Percentiles rank a stretch among this genome's conserved stretches.
Evolutionary conservation across 2,888 invertebrate species (phyloP).

Genomic region (Alentia gelatinosa): DNA sequence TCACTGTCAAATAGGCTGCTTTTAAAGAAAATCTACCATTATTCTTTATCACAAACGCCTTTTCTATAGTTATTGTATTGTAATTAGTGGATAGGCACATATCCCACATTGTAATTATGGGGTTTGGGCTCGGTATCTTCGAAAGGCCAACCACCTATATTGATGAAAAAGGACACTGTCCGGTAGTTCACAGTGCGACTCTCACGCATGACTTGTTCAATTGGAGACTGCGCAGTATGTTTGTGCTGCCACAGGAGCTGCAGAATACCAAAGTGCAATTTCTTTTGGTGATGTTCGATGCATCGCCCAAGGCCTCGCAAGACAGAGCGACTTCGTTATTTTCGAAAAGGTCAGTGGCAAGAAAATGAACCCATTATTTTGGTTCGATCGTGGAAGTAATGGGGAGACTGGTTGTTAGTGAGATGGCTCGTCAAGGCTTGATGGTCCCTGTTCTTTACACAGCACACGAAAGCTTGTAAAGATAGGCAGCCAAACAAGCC

Average conservation of each 20-base stretch:
- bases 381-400: neutral
- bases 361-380: conserved; percentile 27
- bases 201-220: neutral
- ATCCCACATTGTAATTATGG: too few relatives aligned
- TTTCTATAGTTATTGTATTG: too few relatives aligned
- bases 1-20: too few relatives aligned
- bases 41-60: too few relatives aligned
- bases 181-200: neutral
- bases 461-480: neutral
- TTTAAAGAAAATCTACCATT: too few relatives aligned
- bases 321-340: neutral
- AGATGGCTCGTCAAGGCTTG: neutral
- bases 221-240: neutral
- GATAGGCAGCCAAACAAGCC: neutral
- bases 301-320: neutral
- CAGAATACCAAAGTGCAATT: neutral
- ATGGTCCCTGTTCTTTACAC: too few relatives aligned
- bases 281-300: neutral
- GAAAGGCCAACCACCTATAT: too few relatives aligned
- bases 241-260: neutral
- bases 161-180: neutral
- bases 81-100: too few relatives aligned
- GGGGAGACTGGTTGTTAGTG: neutral
- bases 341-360: conserved; percentile 22
- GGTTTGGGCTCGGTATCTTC: too few relatives aligned